Conservation (phyloP, 1,140 invertebrate genomes). For the Halesus radiatus region DNA sequence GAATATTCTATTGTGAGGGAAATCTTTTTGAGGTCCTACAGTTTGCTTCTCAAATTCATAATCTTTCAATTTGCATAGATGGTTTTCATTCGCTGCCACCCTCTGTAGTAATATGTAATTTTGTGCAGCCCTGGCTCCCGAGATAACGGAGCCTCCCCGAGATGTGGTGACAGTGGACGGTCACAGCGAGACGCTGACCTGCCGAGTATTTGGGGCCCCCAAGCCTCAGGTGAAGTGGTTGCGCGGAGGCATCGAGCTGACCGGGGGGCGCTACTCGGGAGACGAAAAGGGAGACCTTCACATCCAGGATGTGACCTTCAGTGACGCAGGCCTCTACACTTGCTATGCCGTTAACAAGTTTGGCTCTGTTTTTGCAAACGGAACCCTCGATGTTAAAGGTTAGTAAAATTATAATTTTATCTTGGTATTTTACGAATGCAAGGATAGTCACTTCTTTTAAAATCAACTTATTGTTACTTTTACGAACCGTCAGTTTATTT, state of each 20-base stretch:
- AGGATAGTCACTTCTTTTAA: no score
- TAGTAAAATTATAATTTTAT: constrained; percentile 1
- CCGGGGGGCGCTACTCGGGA: constrained; percentile 85
- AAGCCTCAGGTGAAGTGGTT: constrained; percentile 96
- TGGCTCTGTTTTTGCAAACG: constrained; percentile 82
- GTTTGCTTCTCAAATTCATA: no score
- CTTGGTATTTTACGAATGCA: no score
- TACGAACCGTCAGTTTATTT: no score
- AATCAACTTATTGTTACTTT: no score
- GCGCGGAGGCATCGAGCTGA: constrained; percentile 84
- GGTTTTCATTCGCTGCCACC: no score
- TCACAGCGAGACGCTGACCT: constrained; percentile 85
- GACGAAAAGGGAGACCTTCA: constrained; percentile 85
- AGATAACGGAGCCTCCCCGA: constrained; percentile 87
- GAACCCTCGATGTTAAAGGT: constrained; percentile 87
- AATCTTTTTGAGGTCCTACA: no score
- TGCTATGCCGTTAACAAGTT: constrained; percentile 96
- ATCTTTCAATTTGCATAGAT: no score
- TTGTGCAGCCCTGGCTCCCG: constrained; percentile 84
- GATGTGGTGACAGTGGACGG: constrained; percentile 88
- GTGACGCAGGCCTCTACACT: constrained; percentile 90
- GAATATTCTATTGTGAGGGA: no score
- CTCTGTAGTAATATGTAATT: no score
- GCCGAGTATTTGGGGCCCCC: constrained; percentile 96
- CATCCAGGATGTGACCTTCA: constrained; percentile 86